Percentiles rank a stretch among this genome's conserved stretches.
Evolutionary conservation across 1,140 invertebrate genomes (phyloP).

Genomic region (Theocolax elegans): DNA sequence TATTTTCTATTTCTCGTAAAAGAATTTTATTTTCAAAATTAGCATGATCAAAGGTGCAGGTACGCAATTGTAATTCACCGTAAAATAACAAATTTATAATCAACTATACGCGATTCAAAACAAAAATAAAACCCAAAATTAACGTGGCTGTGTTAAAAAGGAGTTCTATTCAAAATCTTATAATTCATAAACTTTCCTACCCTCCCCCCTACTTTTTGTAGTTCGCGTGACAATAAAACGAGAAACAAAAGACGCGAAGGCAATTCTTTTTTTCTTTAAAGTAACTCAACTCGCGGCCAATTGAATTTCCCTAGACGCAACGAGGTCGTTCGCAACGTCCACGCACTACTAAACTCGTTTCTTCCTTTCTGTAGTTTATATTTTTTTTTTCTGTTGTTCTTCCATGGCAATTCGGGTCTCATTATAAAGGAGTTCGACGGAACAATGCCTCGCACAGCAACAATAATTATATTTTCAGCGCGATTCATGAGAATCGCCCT

Average conservation of each 20-base stretch:
- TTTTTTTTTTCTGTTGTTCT: background rate
- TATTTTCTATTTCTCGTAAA: too few relatives aligned
- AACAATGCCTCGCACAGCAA: slow-evolving; percentile 32
- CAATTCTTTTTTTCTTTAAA: background rate
- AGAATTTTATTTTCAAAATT: too few relatives aligned
- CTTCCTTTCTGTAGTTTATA: background rate
- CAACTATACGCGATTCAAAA: too few relatives aligned
- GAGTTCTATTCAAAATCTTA: background rate
- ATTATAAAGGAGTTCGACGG: slow-evolving; percentile 16
- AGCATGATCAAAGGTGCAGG: too few relatives aligned
- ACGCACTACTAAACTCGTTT: slow-evolving; percentile 16
- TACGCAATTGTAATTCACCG: too few relatives aligned
- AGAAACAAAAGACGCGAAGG: background rate
- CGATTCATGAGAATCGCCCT: too few relatives aligned
- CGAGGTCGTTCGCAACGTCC: background rate
- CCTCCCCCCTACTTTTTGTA: background rate
- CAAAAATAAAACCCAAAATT: too few relatives aligned
- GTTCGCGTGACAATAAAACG: background rate
- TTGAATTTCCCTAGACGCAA: slow-evolving; percentile 8
- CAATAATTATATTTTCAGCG: background rate
- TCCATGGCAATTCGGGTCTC: background rate
- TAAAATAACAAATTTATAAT: too few relatives aligned
- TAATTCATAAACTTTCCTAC: background rate
- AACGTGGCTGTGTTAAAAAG: too few relatives aligned
- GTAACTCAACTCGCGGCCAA: background rate